Evolutionary conservation across 2,113 vertebrate species (phyloP).

Genomic region (Xenotilapia leptura): DNA sequence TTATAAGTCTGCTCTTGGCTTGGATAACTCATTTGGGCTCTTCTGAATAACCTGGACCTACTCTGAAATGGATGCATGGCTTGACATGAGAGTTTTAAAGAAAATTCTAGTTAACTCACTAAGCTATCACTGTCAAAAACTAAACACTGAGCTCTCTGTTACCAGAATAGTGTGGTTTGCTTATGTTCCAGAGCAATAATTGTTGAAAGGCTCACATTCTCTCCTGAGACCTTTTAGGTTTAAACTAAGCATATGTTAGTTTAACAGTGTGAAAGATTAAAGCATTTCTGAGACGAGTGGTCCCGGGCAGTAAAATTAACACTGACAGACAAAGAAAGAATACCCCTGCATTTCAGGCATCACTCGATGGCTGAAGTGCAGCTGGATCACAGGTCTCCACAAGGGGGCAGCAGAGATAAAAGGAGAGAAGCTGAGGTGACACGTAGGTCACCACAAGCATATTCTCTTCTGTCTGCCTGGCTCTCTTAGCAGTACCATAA

Average conservation of each 20-base stretch:
- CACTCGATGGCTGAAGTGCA: neutral
- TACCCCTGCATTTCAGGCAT: neutral
- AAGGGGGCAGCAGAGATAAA: conserved; percentile 60
- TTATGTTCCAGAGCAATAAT: neutral
- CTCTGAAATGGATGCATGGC: conserved; percentile 8
- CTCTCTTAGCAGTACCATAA: conserved; percentile 18
- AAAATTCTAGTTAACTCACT: neutral
- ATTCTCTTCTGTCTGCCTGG: neutral
- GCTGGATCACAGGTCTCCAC: conserved; percentile 10
- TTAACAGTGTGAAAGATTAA: neutral
- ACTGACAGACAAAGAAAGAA: neutral
- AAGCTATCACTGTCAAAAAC: neutral
- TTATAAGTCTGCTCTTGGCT: neutral
- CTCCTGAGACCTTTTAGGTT: neutral
- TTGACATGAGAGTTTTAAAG: neutral
- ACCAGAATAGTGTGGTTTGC: neutral
- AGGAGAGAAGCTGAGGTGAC: conserved; percentile 17
- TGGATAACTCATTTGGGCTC: neutral
- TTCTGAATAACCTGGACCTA: neutral
- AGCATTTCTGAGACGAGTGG: neutral
- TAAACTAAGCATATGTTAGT: neutral
- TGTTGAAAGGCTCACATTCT: neutral
- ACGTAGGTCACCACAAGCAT: neutral
- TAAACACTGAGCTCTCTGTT: neutral
- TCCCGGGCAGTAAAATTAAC: neutral